Evolutionary conservation across 1,140 invertebrate genomes (phyloP).

Genomic region (Leptonema lineaticorne): DNA sequence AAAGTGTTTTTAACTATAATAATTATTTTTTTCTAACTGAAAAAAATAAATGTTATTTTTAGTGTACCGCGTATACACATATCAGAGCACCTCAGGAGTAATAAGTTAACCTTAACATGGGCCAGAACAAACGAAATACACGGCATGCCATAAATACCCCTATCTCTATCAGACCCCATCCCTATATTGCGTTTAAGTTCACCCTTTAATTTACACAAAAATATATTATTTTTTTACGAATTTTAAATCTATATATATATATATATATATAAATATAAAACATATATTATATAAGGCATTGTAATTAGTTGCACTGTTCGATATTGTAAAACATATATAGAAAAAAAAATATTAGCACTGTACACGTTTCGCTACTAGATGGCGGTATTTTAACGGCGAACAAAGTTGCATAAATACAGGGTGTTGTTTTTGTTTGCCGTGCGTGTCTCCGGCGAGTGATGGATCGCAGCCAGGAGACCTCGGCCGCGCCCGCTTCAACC

Average conservation of each 20-base stretch:
- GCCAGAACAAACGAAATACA: conserved; percentile 34
- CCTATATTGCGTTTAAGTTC: background rate
- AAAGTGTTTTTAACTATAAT: no score
- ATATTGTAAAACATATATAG: no score
- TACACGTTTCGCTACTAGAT: no score
- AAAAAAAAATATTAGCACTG: no score
- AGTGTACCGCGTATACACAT: background rate
- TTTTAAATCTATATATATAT: no score
- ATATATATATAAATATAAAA: no score
- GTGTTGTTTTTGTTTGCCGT: conserved; percentile 29
- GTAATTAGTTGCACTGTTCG: background rate
- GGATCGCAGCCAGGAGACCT: conserved; percentile 27
- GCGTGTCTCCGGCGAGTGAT: conserved; percentile 27
- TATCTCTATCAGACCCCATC: conserved; percentile 35
- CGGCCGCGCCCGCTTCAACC: conserved; percentile 16
- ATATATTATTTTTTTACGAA: no score
- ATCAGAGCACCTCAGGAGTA: conserved; percentile 35
- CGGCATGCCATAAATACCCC: conserved; percentile 37
- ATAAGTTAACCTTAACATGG: conserved; percentile 39
- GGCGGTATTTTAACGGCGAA: background rate
- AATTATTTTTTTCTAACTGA: no score
- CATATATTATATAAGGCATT: no score
- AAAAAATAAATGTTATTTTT: no score
- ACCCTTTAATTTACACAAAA: no score
- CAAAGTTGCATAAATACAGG: conserved; percentile 28